Evolutionary conservation across 1,140 invertebrate genomes (phyloP), one percentile per base, ranked within the genome.

Genomic region (Lordiphosa collinella): DNA sequence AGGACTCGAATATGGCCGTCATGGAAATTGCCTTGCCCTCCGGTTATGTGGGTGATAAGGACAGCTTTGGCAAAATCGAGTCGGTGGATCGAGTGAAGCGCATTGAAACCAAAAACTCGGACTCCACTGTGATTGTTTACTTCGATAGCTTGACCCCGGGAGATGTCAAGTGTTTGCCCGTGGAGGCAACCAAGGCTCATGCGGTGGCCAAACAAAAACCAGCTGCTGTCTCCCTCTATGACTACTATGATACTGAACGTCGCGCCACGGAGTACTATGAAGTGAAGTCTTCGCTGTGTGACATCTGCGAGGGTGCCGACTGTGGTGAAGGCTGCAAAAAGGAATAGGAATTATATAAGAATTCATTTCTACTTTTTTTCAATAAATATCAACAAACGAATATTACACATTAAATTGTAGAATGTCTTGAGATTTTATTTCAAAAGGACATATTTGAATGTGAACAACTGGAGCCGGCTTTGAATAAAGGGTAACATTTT

Each of bases 201-300:
- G 94, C 94, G 88, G 95, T 98, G 7, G 95, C 95, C 2, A 93
- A 95, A 72, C 95, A 97, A 79, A 95, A 94, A 86, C 94, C 95
- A 9, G 95, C 95, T 7, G 92, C 95, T 35, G 94, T 98, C n/a
- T 91, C 92, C n/a, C 91, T 98, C 25, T 98, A 96, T 80, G 96
- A 98, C 84, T 98, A 98, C 87, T 98, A 98, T 78, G 95, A 97
- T 86, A 95, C 92, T 92, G 92, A 75, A 25, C 91, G 93, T 65
- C 90, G 91, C 86, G 94, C 94, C 13, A 90, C 94, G 55, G 92
- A 93, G 62, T 96, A 96, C 89, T 96, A 96, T 79, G 90, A 93
- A 76, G 91, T 94, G 18, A 90, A 90, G 52, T 91, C 93, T 4
- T 94, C 92, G 1, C 87, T 95, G 5, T 95, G 94, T 88, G 94